phyloP scores from a whole-genome alignment of 2,797 vertebrate species.

The Phrynocephalus forsythii region DNA sequence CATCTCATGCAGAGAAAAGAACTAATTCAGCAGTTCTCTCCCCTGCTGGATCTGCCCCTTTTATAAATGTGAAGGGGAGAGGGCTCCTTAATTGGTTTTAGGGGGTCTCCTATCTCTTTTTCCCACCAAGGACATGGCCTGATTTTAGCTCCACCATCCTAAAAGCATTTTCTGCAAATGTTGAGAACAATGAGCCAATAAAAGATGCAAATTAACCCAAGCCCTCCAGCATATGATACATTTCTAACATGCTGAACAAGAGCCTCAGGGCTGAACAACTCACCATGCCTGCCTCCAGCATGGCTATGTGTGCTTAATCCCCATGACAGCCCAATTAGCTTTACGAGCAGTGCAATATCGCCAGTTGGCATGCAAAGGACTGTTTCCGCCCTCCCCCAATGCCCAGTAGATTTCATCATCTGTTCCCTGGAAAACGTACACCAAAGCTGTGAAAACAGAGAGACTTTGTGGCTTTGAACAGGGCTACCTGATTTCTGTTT shows the following conservation, averaged over 20 bases:
- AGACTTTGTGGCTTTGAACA: background rate
- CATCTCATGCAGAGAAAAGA: background rate
- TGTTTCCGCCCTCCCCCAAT: background rate
- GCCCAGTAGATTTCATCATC: background rate
- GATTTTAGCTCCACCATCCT: background rate
- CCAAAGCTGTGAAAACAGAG: background rate
- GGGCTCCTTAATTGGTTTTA: background rate
- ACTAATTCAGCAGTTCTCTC: background rate
- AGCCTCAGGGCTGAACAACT: slow-evolving; percentile 4
- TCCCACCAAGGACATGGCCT: background rate
- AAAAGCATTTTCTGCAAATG: slow-evolving; percentile 7
- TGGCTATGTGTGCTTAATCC: background rate
- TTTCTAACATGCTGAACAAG: slow-evolving; percentile 8
- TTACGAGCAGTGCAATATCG: background rate
- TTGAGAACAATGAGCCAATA: slow-evolving; percentile 10
- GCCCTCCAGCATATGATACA: slow-evolving; percentile 13
- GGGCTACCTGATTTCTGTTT: background rate
- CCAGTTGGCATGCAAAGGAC: background rate
- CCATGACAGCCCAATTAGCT: slow-evolving; percentile 21
- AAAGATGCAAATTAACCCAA: slow-evolving; percentile 23
- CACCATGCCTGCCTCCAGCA: background rate
- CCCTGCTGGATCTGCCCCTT: background rate
- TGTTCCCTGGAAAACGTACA: slow-evolving; percentile 7
- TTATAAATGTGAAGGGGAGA: background rate
- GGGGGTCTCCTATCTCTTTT: background rate